phyloP scores from a whole-genome alignment of 2,113 vertebrate species.

The Colaptes auratus region DNA sequence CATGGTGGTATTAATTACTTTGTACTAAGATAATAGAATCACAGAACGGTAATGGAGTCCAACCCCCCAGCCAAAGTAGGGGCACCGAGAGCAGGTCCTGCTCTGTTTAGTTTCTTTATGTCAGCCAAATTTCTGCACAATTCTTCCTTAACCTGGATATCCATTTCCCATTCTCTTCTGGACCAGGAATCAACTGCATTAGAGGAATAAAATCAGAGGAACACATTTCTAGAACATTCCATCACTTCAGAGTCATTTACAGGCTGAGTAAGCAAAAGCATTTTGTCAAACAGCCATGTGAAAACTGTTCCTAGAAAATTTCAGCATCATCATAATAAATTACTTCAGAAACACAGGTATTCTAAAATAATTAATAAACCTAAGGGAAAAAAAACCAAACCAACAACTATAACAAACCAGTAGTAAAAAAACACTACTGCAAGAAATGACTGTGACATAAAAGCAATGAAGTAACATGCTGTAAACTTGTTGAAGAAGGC shows the following conservation, averaged over 20 bases:
- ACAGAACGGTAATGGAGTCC: too few relatives aligned
- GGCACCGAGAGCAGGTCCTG: background rate
- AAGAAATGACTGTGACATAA: background rate
- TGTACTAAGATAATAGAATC: background rate
- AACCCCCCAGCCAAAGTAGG: too few relatives aligned
- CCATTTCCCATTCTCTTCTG: background rate
- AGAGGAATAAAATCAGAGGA: background rate
- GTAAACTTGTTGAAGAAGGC: background rate
- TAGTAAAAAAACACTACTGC: background rate
- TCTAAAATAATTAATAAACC: background rate
- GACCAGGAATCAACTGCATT: background rate
- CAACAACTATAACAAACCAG: background rate
- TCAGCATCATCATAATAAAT: background rate
- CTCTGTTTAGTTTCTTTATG: background rate
- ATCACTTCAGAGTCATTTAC: background rate
- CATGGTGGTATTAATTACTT: background rate
- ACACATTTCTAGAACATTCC: background rate
- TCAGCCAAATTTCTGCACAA: background rate
- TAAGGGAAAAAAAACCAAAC: background rate
- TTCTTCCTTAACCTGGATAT: background rate
- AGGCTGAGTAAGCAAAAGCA: background rate
- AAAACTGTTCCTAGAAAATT: background rate
- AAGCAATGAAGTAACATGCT: background rate
- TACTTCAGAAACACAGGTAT: background rate
- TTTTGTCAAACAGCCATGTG: background rate